These are phyloP conservation scores for Merodon equestris DNA, from an alignment of 2,888 invertebrate genomes.

Conservation along the genomic window DNA sequence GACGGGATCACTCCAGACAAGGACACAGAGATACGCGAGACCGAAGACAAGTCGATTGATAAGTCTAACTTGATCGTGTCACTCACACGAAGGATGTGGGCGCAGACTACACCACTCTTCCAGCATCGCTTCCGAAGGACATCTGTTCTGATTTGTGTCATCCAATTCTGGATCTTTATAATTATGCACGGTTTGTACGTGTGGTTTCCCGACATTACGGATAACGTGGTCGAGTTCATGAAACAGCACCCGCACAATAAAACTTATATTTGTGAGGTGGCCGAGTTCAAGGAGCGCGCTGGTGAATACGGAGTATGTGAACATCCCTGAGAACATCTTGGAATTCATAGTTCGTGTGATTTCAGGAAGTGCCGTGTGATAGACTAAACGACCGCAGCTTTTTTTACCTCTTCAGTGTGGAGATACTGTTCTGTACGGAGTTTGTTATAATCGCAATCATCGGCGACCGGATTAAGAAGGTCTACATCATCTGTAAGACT, in stretches of 20 bases:
- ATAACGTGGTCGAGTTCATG: constrained; percentile 72
- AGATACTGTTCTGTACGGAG: constrained; percentile 70
- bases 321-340: neutral
- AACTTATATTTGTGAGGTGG: constrained; percentile 72
- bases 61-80: constrained; percentile 51
- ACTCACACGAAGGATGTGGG: constrained; percentile 73
- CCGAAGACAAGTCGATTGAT: neutral
- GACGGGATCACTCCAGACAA: constrained; percentile 69
- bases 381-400: constrained; percentile 72
- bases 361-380: constrained; percentile 69
- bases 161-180: constrained; percentile 74
- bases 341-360: neutral
- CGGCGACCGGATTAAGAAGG: constrained; percentile 73
- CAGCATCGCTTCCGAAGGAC: constrained; percentile 69
- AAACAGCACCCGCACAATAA: constrained; percentile 69
- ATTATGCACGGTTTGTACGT: constrained; percentile 74
- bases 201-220: constrained; percentile 76
- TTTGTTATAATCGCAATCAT: constrained; percentile 73
- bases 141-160: constrained; percentile 73
- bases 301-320: constrained; percentile 57
- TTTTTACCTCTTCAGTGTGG: constrained; percentile 71
- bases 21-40: constrained; percentile 14
- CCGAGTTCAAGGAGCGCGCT: constrained; percentile 67
- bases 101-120: constrained; percentile 75
- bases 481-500: constrained; percentile 73